phyloP scores from a whole-genome alignment of 2,888 invertebrate genomes.

The Chloromyia formosa region DNA sequence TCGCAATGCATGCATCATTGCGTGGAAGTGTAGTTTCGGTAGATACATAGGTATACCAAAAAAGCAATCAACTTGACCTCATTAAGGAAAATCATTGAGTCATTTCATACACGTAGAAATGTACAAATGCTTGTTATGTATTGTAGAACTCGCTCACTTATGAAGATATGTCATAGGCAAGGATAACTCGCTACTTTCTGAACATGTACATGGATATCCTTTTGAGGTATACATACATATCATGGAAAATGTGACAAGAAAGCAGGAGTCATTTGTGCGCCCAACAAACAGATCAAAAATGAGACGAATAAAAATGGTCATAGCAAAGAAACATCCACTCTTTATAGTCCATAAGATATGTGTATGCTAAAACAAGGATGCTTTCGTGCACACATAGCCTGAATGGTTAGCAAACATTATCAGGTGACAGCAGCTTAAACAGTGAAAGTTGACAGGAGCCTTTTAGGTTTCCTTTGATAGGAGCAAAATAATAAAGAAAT shows the following conservation, averaged over 20 bases:
- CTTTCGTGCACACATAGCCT: no score
- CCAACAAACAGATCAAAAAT: no score
- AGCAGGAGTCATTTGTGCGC: no score
- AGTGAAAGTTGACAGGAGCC: background rate
- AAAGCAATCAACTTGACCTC: conserved; percentile 14
- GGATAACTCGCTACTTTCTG: no score
- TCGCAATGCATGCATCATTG: background rate
- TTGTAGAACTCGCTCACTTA: no score
- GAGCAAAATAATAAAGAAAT: background rate
- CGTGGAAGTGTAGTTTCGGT: background rate
- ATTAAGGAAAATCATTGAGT: conserved; percentile 3
- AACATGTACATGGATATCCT: no score
- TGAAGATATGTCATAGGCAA: no score
- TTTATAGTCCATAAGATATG: conserved; percentile 5
- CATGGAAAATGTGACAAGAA: no score
- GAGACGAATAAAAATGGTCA: background rate
- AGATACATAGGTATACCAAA: conserved; percentile 1
- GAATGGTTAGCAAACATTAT: conserved; percentile 6
- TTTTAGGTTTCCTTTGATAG: background rate
- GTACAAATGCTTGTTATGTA: no score
- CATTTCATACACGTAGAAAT: no score
- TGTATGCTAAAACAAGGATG: no score
- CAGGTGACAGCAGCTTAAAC: background rate
- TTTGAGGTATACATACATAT: no score
- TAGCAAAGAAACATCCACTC: background rate